Evolutionary conservation across 2,888 invertebrate genomes (phyloP).

Genomic region (Drosophila limbata): DNA sequence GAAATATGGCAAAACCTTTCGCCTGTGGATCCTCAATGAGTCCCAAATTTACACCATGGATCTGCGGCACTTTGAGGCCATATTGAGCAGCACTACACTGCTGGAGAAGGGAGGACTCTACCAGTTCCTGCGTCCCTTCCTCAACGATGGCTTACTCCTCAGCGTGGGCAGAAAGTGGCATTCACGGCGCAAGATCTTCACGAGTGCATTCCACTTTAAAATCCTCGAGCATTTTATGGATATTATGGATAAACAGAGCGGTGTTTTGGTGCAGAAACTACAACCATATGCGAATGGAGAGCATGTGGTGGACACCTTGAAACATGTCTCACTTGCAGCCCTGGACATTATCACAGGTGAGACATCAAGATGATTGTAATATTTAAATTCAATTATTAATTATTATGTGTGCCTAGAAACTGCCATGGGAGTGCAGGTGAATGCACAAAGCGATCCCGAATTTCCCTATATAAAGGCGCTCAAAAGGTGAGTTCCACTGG

Average conservation of each 20-base stretch:
- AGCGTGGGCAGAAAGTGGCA: slow-evolving; percentile 87
- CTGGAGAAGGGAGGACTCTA: slow-evolving; percentile 79
- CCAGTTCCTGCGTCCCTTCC: slow-evolving; percentile 69
- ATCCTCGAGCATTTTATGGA: slow-evolving; percentile 90
- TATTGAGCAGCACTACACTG: slow-evolving; percentile 74
- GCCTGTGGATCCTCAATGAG: slow-evolving; percentile 85
- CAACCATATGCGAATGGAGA: slow-evolving; percentile 83
- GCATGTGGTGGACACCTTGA: slow-evolving; percentile 87
- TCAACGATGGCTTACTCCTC: slow-evolving; percentile 76
- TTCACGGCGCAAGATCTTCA: slow-evolving; percentile 89
- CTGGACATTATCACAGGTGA: slow-evolving; percentile 86
- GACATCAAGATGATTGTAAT: too few species aligned
- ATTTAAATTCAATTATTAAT: not conserved
- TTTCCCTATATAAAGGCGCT: slow-evolving; percentile 90
- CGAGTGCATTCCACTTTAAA: slow-evolving; percentile 92
- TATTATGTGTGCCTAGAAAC: slow-evolving; percentile 52
- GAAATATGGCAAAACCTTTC: slow-evolving; percentile 85
- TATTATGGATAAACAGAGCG: slow-evolving; percentile 88
- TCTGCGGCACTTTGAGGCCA: slow-evolving; percentile 85
- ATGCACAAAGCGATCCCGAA: slow-evolving; percentile 87
- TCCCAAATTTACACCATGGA: slow-evolving; percentile 84
- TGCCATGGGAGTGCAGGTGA: slow-evolving; percentile 79
- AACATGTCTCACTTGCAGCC: slow-evolving; percentile 87
- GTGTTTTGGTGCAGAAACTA: slow-evolving; percentile 87
- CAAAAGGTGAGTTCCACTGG: slow-evolving; percentile 86